Evolutionary conservation across 2,888 invertebrate genomes (phyloP), one percentile per base, ranked within the genome.

Genomic region (Torymus aiolomorphi): DNA sequence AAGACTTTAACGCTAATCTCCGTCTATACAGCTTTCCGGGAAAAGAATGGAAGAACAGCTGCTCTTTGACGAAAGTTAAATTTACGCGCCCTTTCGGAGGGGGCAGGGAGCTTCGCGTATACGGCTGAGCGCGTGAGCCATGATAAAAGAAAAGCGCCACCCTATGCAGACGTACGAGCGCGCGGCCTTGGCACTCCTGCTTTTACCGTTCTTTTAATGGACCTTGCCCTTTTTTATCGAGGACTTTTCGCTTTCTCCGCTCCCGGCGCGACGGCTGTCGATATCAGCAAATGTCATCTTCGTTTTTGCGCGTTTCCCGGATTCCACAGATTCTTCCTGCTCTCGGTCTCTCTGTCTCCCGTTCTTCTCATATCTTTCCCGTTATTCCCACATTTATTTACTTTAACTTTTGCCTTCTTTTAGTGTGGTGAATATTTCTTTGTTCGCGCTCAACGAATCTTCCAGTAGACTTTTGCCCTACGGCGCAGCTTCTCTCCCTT

Each of bases 271-370:
- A 18, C 14, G n/a, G 14, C n/a, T 61, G 51, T 71, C 18, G 57
- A 71, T 61, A 61, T 71, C 54, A 31, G 31, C 62, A 62, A 49
- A 72, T n/a, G 62, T 72, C 62, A 72, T 72, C 62, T 51, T 62
- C 62, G 62, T 61, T 62, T 20, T 61, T 52, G 51, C 24, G 12
- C 72, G 62, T 54, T 20, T 54, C 8, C 18, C 63, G 54, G 61
- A 72, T 72, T 72, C 72, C 54, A 16, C 72, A 52, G 31, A 63
- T 24, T 2, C 24, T 24, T 24, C 24, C 24, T 24, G 2, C 24
- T 24, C 24, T 24, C 3, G 24, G 2, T 24, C 24, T 24, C 24
- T 24, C 24, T 3, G 24, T 24, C 3, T 24, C 24, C 3, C 24
- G n/a, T n/a, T 24, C 24, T 24, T 24, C 24, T 24, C 24, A 2